phyloP scores from a whole-genome alignment of 2,113 vertebrate genomes.

The Xiphophorus maculatus region DNA sequence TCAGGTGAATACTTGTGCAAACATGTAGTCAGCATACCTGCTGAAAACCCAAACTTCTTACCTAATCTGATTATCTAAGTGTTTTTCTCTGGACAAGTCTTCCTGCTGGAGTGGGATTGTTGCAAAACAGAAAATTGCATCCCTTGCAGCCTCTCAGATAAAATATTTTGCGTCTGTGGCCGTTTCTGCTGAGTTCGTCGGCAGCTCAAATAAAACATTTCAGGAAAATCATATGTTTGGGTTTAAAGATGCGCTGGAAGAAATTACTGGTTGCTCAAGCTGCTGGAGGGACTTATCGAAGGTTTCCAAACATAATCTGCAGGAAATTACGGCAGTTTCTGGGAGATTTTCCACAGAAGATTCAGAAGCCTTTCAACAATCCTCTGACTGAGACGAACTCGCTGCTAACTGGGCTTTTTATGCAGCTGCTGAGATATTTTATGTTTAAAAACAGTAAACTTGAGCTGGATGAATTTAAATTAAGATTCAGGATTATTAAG shows the following conservation, averaged over 20 bases:
- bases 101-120: background rate
- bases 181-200: background rate
- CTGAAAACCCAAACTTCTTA: background rate
- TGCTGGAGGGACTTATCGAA: background rate
- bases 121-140: background rate
- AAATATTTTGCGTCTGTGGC: background rate
- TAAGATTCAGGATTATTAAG: conserved; percentile 6
- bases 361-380: background rate
- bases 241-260: background rate
- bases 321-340: conserved; percentile 14
- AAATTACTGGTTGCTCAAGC: background rate
- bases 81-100: background rate
- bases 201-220: background rate
- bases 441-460: background rate
- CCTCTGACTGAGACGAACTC: conserved; percentile 3
- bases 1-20: conserved; percentile 1
- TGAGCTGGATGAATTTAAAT: background rate
- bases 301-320: background rate
- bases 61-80: background rate
- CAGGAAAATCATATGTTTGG: background rate
- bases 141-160: background rate
- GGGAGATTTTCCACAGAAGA: conserved; percentile 17
- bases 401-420: background rate
- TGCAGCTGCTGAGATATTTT: background rate
- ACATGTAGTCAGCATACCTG: background rate